Base-by-base conservation (phyloP, 1,140 invertebrate genomes). In the Pseudomyrmex flavicornis region DNA sequence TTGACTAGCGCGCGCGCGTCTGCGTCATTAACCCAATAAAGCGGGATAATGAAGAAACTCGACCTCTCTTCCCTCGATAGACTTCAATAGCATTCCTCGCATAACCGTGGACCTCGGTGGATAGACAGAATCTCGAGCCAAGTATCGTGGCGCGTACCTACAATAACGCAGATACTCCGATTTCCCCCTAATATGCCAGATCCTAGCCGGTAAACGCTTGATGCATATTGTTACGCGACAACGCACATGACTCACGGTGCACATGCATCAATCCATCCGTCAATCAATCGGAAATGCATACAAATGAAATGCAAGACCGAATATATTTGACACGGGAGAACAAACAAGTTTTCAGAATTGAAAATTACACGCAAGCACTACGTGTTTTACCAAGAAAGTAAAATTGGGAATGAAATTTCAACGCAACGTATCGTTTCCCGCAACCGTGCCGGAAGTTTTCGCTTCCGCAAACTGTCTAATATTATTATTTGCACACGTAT, bases 51-150 rank as follows among this genome's bases (percentile, higher is more conserved):
- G 87, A 92, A 92, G 91, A 92, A 91, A 91, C 85, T 90, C 85
- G 73, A 85, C 48, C 80, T 75, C 70, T 73, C 77, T 85, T 62
- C 62, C 88, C 75, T 84, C 82, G 62, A 79, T 79, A 80, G 75
- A 89, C 89, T 91, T 92, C 91, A 92, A 92, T 92, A 90, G 91
- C 89, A 92, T 92, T 90, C 91, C 91, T 70, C 70, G 82, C 85
- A 85, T 84, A 88, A 88, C 76, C 73, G 86, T 26, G 63, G 50
- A n/a, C 68, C 63, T 48, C 66, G 26, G 26, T 26, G 62, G 66
- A 70, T 50, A 66, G 86, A 72, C 52, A 74, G 87, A 83, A 82
- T 84, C 52, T 73, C 61, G 69, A 72, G 73, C 79, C 87, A 88
- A 88, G 87, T 88, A 88, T 88, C 86, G 62, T 68, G 10, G 58